Conservation (phyloP, 2,113 vertebrate genomes). For the Atherinomorus stipes region DNA sequence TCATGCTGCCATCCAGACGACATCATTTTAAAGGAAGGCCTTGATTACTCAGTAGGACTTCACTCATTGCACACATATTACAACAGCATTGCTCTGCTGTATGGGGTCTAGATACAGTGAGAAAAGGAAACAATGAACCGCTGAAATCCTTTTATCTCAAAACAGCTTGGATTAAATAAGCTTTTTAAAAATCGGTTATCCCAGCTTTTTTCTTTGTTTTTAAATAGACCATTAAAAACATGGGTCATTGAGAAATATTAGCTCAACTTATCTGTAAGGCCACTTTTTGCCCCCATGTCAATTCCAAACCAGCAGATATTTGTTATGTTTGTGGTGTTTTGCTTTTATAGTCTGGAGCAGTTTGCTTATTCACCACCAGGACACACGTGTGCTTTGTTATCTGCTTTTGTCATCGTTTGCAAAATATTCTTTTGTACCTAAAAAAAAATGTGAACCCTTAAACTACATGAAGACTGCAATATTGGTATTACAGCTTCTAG, state of each 20-base stretch:
- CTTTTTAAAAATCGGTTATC: background rate
- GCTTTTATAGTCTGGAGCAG: background rate
- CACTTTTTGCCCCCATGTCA: background rate
- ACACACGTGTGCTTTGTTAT: constrained; percentile 4
- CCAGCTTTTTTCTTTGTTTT: too few relatives aligned
- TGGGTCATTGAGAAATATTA: background rate
- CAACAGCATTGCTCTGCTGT: too few relatives aligned
- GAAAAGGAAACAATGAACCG: background rate
- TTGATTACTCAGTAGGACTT: too few relatives aligned
- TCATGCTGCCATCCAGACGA: too few relatives aligned
- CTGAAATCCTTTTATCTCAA: background rate
- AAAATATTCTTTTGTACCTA: background rate
- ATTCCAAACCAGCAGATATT: background rate
- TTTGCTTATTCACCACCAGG: background rate
- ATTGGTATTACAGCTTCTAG: too few relatives aligned
- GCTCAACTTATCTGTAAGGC: background rate
- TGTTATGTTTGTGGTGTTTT: background rate
- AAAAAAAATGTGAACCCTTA: background rate
- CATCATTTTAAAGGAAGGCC: too few relatives aligned
- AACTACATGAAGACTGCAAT: background rate
- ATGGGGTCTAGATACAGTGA: too few relatives aligned
- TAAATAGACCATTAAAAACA: too few relatives aligned
- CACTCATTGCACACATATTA: too few relatives aligned
- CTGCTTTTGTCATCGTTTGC: background rate
- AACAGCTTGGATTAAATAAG: background rate